Evolutionary conservation across 2,113 vertebrate genomes (phyloP).

Genomic region (Lasiurus cinereus): DNA sequence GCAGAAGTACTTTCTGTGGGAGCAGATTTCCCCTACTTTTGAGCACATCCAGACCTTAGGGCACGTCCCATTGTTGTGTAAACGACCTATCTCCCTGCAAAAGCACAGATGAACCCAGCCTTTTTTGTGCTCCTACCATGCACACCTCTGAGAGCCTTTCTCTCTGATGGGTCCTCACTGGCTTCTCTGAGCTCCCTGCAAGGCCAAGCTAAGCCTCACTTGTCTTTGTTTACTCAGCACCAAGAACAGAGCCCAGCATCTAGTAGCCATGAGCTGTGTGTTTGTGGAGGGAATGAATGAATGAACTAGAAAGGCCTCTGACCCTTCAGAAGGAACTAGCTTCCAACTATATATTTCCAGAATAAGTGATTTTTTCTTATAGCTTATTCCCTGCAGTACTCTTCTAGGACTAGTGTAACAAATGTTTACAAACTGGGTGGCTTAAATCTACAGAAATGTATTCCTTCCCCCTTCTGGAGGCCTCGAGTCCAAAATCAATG

Average conservation of each 20-base stretch:
- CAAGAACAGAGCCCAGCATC: neutral
- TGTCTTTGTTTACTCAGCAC: constrained; percentile 52
- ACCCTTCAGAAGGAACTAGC: neutral
- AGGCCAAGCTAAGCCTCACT: neutral
- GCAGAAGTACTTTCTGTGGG: neutral
- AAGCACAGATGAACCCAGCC: rapidly evolving
- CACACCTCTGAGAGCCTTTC: neutral
- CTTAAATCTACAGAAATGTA: constrained; percentile 9
- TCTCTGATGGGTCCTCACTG: no score
- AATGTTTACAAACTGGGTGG: neutral
- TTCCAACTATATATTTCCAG: constrained; percentile 13
- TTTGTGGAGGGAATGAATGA: neutral
- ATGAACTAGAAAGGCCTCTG: neutral
- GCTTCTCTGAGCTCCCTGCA: neutral
- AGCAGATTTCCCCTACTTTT: neutral
- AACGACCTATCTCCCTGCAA: neutral
- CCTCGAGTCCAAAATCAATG: neutral
- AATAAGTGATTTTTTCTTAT: no score
- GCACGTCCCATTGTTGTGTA: neutral
- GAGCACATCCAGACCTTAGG: neutral
- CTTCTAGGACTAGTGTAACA: neutral
- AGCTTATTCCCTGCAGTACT: neutral
- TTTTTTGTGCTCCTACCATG: neutral
- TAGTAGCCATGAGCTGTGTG: neutral
- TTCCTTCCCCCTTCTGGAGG: neutral